These are phyloP conservation scores for Protonibea diacanthus DNA, from an alignment of 2,797 vertebrate genomes.

Conservation along the genomic window DNA sequence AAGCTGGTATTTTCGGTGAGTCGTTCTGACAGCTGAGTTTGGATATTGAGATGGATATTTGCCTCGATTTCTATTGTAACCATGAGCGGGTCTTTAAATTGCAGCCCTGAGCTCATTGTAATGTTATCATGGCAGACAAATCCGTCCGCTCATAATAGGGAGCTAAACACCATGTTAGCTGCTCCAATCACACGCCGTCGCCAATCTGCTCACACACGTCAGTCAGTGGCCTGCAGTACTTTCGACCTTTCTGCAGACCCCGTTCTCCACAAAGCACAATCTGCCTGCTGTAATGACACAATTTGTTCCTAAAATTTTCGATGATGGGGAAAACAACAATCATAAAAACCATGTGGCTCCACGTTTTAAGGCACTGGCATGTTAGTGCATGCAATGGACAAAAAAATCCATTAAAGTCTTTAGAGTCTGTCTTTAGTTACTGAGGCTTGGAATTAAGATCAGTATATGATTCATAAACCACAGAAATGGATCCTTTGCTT, in stretches of 20 bases:
- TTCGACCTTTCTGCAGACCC: neutral
- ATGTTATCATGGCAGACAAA: conserved; percentile 32
- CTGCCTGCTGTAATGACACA: conserved; percentile 11
- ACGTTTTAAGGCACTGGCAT: conserved; percentile 11
- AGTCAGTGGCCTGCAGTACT: neutral
- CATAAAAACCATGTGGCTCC: conserved; percentile 35
- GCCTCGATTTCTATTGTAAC: neutral
- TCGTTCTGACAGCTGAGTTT: conserved; percentile 35
- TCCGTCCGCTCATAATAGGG: neutral
- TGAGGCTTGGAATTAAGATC: conserved; percentile 64
- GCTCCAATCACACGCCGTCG: neutral
- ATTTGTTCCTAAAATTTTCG: conserved; percentile 41
- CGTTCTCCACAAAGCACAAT: neutral
- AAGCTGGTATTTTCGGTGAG: neutral
- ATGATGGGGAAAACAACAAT: conserved; percentile 37
- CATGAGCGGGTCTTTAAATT: conserved; percentile 5
- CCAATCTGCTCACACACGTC: neutral
- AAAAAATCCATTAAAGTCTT: conserved; percentile 31
- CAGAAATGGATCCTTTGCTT: conserved; percentile 51
- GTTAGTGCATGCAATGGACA: conserved; percentile 30
- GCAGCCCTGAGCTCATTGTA: conserved; percentile 20
- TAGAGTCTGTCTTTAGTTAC: conserved; percentile 54
- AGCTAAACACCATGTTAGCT: conserved; percentile 27
- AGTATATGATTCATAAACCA: conserved; percentile 69
- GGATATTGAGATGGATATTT: neutral